Evolutionary conservation across 1,140 invertebrate genomes (phyloP), one percentile per base, ranked within the genome.

Genomic region (Drosophila oshimai): DNA sequence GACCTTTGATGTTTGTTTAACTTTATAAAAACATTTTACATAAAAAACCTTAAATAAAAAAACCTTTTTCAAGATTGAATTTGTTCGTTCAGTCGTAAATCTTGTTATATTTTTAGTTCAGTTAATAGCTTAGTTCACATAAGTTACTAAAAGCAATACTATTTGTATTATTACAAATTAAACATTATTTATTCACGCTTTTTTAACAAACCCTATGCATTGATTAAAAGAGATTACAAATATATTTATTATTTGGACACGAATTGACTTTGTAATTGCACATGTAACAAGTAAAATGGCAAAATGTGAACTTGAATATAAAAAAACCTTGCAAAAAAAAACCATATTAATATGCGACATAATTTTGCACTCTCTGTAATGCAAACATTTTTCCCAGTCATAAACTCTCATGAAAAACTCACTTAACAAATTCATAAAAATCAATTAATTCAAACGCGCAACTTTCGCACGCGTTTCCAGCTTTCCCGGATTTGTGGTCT

Each of bases 341-440:
- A 10, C 7, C 22, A 9, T 18, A 17, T 28, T 46, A 57, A 22
- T 44, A 4, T 24, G 13, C 22, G 31, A 58, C 64, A 70, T 44
- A 70, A 49, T 71, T 71, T 47, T 29, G 65, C 67, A 68, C 50
- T 57, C 18, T 47, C 10, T 18, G 20, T 1, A 6, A 6, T 22
- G 10, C n/a, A n/a, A 17, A 29, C 44, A 13, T 18, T 47, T 47
- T 22, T 22, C 20, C 15, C 46, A 55, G 49, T 31, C 42, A 57
- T 47, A 18, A 37, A 34, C 29, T 47, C 33, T 31, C 34, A 79
- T 60, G 46, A 49, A 71, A 65, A 81, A 64, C 53, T 62, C 64
- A 75, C 46, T 62, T 72, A 71, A 67, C 42, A 67, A 68, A 84
- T 84, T 84, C 74, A 84, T 86, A 84, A 80, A 86, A 76, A 86